Percentiles rank a stretch among this genome's conserved stretches.
These are phyloP conservation scores for Ophiodon elongatus DNA, from an alignment of 2,113 vertebrate genomes.

Conservation along the genomic window DNA sequence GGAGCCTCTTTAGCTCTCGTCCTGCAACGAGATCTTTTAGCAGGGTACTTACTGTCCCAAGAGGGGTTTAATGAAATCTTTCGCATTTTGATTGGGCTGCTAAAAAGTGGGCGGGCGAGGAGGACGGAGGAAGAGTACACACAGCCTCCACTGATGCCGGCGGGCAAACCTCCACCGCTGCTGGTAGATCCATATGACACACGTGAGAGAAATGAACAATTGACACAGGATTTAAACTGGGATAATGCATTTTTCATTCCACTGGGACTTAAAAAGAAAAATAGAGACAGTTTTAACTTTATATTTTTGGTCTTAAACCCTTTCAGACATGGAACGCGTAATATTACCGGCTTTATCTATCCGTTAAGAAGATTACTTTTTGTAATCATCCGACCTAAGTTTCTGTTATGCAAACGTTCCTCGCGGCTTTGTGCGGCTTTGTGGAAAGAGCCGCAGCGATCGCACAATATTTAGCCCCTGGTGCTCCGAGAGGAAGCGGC, in stretches of 20 bases:
- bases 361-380: conserved; percentile 1
- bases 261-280: background rate
- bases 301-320: background rate
- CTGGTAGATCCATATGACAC: background rate
- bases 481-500: background rate
- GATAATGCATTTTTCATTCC: background rate
- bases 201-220: background rate
- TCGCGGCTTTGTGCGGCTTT: background rate
- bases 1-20: background rate
- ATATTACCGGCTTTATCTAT: background rate
- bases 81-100: background rate
- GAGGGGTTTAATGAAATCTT: background rate
- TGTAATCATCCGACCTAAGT: background rate
- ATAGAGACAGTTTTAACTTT: background rate
- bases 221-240: background rate
- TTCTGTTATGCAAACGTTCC: background rate
- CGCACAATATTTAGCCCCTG: background rate
- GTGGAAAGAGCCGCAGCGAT: background rate
- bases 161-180: no score
- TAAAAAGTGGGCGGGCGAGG: background rate
- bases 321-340: background rate
- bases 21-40: background rate
- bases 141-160: no score
- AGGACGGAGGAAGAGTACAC: no score
- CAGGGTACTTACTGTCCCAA: background rate